phyloP scores from a whole-genome alignment of 37 sponge, comb jelly and placozoan species.

The Halichondria panicea region DNA sequence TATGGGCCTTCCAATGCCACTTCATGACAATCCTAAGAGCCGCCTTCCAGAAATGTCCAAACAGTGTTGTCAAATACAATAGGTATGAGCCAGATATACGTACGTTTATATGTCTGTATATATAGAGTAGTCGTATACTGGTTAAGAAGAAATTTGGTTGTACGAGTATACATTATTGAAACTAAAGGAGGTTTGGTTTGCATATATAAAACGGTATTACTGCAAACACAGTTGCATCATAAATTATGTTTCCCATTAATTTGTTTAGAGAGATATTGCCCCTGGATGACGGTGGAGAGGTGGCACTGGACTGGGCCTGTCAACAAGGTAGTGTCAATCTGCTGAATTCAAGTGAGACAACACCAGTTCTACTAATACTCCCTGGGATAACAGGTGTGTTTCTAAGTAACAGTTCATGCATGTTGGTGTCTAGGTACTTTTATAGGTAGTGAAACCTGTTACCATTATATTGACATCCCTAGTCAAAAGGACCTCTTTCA shows the following conservation, averaged over 20 bases:
- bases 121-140: background rate
- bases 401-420: background rate
- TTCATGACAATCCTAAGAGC: conserved; percentile 54
- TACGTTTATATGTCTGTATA: background rate
- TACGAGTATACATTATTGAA: background rate
- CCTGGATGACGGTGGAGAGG: conserved; percentile 71
- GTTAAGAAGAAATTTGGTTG: background rate
- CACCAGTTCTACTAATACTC: conserved; percentile 59
- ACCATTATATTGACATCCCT: too few relatives aligned
- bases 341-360: background rate
- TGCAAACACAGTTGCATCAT: background rate
- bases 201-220: background rate
- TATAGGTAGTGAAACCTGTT: too few relatives aligned
- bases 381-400: conserved; percentile 69
- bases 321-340: background rate
- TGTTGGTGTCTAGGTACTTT: too few relatives aligned
- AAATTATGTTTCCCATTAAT: background rate
- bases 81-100: conserved; percentile 34
- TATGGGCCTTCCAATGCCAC: conserved; percentile 70
- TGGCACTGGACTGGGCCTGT: conserved; percentile 73
- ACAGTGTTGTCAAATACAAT: conserved; percentile 36
- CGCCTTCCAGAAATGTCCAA: conserved; percentile 29
- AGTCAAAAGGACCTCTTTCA: too few relatives aligned
- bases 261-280: conserved; percentile 49
- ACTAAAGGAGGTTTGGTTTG: background rate